Percentiles rank a stretch among this genome's conserved stretches.
Conservation (phyloP, 2,888 invertebrate species). For the Cosmia trapezina region DNA sequence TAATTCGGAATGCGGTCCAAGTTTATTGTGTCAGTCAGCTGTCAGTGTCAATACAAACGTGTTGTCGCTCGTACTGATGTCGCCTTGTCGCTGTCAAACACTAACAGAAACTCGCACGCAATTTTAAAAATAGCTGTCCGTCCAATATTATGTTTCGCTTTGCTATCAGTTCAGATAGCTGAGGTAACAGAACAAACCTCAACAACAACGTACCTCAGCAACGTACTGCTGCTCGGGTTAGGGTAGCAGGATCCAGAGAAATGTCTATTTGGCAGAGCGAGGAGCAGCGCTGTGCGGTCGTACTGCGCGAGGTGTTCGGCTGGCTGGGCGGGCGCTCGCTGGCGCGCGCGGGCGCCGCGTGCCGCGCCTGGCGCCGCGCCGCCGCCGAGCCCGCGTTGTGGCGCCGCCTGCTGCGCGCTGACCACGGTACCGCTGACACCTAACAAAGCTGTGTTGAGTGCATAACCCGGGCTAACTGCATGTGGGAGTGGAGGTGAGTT, state of each 20-base stretch:
- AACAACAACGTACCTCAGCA: too few relatives aligned
- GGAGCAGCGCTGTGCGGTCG: slow-evolving; percentile 60
- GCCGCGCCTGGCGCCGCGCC: slow-evolving; percentile 78
- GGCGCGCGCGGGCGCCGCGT: slow-evolving; percentile 73
- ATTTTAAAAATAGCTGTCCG: too few relatives aligned
- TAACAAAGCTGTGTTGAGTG: slow-evolving; percentile 18
- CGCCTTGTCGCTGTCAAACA: too few relatives aligned
- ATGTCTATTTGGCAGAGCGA: slow-evolving; percentile 59
- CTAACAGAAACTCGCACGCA: too few relatives aligned
- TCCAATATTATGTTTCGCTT: background rate
- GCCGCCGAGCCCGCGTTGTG: slow-evolving; percentile 74
- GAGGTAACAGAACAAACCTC: too few relatives aligned
- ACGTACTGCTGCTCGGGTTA: background rate
- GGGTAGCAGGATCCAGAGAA: background rate
- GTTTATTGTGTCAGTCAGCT: too few relatives aligned
- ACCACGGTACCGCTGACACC: slow-evolving; percentile 17
- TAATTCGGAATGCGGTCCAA: too few relatives aligned
- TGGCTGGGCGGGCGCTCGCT: slow-evolving; percentile 70
- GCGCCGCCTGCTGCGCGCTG: slow-evolving; percentile 71
- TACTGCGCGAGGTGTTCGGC: slow-evolving; percentile 69
- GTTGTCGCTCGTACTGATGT: too few relatives aligned
- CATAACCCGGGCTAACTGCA: slow-evolving; percentile 38
- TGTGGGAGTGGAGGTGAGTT: slow-evolving; percentile 23
- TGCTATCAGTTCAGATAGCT: background rate
- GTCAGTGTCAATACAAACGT: too few relatives aligned